Evolutionary conservation across 2,888 invertebrate species (phyloP), one percentile per base, ranked within the genome.

Genomic region (Formica aserva): DNA sequence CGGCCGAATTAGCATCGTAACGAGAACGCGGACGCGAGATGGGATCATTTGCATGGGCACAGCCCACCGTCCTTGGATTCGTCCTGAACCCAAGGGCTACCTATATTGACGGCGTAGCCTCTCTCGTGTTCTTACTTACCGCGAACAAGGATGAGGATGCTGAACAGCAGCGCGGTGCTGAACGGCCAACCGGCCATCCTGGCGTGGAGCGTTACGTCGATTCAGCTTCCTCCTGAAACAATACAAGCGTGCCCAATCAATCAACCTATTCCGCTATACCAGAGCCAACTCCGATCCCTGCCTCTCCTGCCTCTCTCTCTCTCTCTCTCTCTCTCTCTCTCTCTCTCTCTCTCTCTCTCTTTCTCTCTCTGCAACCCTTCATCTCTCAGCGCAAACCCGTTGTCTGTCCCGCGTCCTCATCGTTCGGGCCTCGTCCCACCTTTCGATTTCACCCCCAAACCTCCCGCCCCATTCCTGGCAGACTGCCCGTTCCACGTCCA

Each of bases 201-300:
- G 94, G 91, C 92, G 93, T 92, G 93, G 93, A 94, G 92, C 94
- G 94, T 94, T 95, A 95, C 95, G 94, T 95, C 93, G 95, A 95
- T 94, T 94, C 94, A 92, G 94, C 94, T 93, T 94, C 93, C 94
- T 95, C 95, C 94, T 94, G 94, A 93, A 94, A 95, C 94, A 93
- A 94, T 93, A 93, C 92, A 92, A 93, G 91, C 93, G 91, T 92
- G 89, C 92, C 92, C 94, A 92, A 94, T 94, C 94, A 94, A 94
- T 94, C 94, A 94, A 94, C 88, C 87, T 85, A 65, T 80, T 41
- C 75, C 82, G 63, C 69, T 85, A 88, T 85, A 83, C 87, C 83
- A 77, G 86, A 74, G 86, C 87, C 84, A 87, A 82, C 86, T 85
- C 62, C 81, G 80, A 83, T 82, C 78, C 71, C 67, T 67, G 63